These are phyloP conservation scores for Temnothorax rugatulus DNA, from an alignment of 2,888 invertebrate species.

Conservation along the genomic window DNA sequence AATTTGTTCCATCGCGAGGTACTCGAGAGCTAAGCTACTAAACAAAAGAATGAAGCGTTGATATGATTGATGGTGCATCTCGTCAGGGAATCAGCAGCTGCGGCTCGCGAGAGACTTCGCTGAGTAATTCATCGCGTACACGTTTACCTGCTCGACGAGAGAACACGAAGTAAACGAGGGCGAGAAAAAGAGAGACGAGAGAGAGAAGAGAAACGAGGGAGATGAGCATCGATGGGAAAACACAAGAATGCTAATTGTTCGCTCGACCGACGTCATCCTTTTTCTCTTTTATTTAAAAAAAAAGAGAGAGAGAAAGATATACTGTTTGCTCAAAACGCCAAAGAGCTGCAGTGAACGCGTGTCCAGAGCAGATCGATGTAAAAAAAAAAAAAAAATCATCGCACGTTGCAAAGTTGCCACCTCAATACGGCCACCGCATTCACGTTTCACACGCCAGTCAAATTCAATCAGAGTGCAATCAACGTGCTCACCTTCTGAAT, in stretches of 20 bases:
- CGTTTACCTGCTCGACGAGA: conserved; percentile 62
- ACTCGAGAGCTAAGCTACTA: conserved; percentile 53
- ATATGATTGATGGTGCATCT: conserved; percentile 81
- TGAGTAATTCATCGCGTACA: conserved; percentile 81
- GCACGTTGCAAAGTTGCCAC: conserved; percentile 37
- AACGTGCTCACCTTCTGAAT: conserved; percentile 31
- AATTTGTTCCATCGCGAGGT: conserved; percentile 47
- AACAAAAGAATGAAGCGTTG: conserved; percentile 67
- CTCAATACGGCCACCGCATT: conserved; percentile 36
- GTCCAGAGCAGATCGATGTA: background rate
- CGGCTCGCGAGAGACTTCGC: conserved; percentile 73
- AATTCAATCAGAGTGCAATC: conserved; percentile 40
- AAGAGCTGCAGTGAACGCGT: conserved; percentile 13
- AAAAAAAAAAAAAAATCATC: conserved; percentile 36
- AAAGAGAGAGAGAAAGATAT: background rate
- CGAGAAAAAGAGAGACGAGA: conserved; percentile 58
- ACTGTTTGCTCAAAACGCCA: conserved; percentile 26
- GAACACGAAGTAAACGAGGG: conserved; percentile 47
- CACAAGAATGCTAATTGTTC: conserved; percentile 50
- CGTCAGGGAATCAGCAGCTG: conserved; percentile 82
- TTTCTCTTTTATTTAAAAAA: background rate
- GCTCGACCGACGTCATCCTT: background rate
- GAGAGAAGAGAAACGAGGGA: conserved; percentile 18
- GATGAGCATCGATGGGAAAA: conserved; percentile 29
- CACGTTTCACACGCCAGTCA: conserved; percentile 26